Percentiles rank a stretch among this genome's conserved stretches.
phyloP scores from a whole-genome alignment of 64 coral and sea anemone genomes.

The Montipora capricornis region DNA sequence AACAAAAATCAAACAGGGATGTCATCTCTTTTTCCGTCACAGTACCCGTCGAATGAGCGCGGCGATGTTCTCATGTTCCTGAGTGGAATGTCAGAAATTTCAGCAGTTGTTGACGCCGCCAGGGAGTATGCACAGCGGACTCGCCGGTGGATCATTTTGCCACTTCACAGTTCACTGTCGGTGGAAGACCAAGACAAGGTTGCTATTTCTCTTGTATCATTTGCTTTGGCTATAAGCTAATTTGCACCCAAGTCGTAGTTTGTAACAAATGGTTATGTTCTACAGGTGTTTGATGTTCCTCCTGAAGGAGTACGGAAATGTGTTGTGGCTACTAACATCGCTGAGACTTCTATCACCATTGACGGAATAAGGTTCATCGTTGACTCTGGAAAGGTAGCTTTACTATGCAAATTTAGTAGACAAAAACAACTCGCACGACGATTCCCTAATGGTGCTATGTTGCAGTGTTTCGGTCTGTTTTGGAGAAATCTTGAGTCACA shows the following conservation, averaged over 20 bases:
- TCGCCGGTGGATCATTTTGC: conserved; percentile 90
- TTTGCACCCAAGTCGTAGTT: background rate
- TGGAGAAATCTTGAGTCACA: too few relatives aligned
- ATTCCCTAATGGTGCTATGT: too few relatives aligned
- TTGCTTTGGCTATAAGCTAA: background rate
- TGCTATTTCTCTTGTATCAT: background rate
- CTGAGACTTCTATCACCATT: conserved; percentile 98
- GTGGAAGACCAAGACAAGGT: conserved; percentile 99
- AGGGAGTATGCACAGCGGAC: conserved; percentile 96
- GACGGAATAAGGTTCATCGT: conserved; percentile 96
- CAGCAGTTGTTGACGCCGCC: conserved; percentile 91
- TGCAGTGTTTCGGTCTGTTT: too few relatives aligned
- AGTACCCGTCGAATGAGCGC: conserved; percentile 89
- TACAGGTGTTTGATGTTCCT: conserved; percentile 92
- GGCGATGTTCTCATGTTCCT: conserved; percentile 93
- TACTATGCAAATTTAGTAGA: background rate
- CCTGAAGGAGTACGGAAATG: conserved; percentile 98
- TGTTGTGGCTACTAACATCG: conserved; percentile 94
- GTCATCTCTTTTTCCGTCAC: background rate
- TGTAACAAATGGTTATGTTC: too few relatives aligned
- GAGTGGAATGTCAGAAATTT: conserved; percentile 98
- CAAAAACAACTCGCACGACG: too few relatives aligned
- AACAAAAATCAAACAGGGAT: background rate
- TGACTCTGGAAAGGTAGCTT: conserved; percentile 91
- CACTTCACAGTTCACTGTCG: conserved; percentile 96